Evolutionary conservation across 1,140 invertebrate genomes (phyloP).

Genomic region (Telenomus remus): DNA sequence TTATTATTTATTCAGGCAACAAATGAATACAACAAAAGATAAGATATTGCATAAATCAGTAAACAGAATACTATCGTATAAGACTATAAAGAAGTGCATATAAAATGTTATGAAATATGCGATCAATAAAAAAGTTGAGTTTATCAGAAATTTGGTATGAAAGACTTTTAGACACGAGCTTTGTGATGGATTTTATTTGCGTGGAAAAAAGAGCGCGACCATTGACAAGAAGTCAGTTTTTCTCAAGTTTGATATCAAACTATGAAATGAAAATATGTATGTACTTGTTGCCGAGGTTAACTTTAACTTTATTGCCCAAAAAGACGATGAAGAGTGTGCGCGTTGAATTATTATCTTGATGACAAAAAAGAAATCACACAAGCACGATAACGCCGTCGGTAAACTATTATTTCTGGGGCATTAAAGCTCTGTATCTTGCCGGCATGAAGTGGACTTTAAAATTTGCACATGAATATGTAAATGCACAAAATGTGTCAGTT

Average conservation of each 20-base stretch:
- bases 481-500: slow-evolving; percentile 9
- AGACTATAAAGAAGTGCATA: slow-evolving; percentile 27
- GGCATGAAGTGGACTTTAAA: slow-evolving; percentile 19
- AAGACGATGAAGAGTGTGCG: slow-evolving; percentile 29
- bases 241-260: slow-evolving; percentile 46
- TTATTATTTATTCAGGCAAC: too few relatives aligned
- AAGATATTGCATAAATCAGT: too few relatives aligned
- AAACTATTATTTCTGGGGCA: slow-evolving; percentile 21
- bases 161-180: slow-evolving; percentile 34
- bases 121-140: slow-evolving; percentile 31
- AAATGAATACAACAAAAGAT: too few relatives aligned
- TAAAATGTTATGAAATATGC: slow-evolving; percentile 50
- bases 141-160: slow-evolving; percentile 48
- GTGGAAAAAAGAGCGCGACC: slow-evolving; percentile 40
- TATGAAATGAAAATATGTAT: slow-evolving; percentile 51
- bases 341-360: slow-evolving; percentile 46
- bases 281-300: slow-evolving; percentile 48
- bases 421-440: slow-evolving; percentile 21
- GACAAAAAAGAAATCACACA: slow-evolving; percentile 11
- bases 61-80: slow-evolving; percentile 6
- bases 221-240: slow-evolving; percentile 30
- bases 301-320: slow-evolving; percentile 32
- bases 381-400: slow-evolving; percentile 14
- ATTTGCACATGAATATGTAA: slow-evolving; percentile 36
- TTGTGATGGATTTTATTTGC: slow-evolving; percentile 34